Evolutionary conservation across 2,888 invertebrate species (phyloP).

Genomic region (Xestia c-nigrum): DNA sequence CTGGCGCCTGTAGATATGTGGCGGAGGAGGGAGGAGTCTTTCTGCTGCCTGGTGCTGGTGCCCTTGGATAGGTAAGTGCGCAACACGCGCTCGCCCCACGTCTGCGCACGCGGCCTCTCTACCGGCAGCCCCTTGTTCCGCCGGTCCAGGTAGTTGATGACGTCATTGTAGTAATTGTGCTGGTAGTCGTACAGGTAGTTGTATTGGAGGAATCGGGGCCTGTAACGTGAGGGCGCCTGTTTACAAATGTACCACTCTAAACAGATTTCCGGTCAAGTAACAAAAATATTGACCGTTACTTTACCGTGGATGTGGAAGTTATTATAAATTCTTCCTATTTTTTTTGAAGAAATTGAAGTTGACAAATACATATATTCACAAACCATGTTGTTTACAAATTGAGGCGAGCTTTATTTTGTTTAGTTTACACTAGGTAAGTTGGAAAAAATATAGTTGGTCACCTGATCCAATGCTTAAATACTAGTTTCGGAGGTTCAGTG

Average conservation of each 20-base stretch:
- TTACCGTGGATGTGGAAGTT: not conserved
- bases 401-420: slow-evolving; percentile 14
- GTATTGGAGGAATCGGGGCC: slow-evolving; percentile 95
- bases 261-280: slow-evolving; percentile 4
- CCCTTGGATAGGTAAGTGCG: slow-evolving; percentile 93
- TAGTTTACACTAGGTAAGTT: slow-evolving; percentile 10
- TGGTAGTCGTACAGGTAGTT: slow-evolving; percentile 95
- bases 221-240: slow-evolving; percentile 77
- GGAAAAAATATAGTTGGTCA: slow-evolving; percentile 71
- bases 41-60: slow-evolving; percentile 76
- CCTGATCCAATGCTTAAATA: slow-evolving; percentile 96
- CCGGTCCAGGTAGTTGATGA: slow-evolving; percentile 95
- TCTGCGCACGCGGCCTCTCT: slow-evolving; percentile 94
- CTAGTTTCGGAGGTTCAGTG: slow-evolving; percentile 92
- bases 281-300: slow-evolving; percentile 9
- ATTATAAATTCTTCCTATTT: not conserved
- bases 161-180: slow-evolving; percentile 96
- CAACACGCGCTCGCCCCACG: slow-evolving; percentile 96
- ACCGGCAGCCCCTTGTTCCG: slow-evolving; percentile 92
- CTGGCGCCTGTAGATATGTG: slow-evolving; percentile 92
- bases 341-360: not conserved
- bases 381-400: slow-evolving; percentile 27
- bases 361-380: not conserved
- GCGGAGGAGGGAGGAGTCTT: slow-evolving; percentile 90
- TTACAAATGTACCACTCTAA: slow-evolving; percentile 34